Conservation (phyloP, 2,888 invertebrate species). For the Pterobdella sp. region DNA sequence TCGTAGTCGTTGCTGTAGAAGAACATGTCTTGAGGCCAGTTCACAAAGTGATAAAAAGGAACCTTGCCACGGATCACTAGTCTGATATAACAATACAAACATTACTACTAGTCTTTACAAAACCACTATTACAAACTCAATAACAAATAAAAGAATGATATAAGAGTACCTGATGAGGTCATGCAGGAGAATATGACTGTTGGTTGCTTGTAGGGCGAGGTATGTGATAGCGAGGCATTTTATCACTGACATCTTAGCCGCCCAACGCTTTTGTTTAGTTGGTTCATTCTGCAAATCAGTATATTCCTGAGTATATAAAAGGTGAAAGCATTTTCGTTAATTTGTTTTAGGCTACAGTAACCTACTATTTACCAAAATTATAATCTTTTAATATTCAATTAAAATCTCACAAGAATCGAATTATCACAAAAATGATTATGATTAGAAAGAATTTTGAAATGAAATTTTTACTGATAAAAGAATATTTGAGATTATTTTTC, state of each 20-base stretch:
- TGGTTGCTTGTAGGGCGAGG: slow-evolving; percentile 13
- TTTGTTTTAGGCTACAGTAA: too few relatives aligned
- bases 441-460: too few relatives aligned
- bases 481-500: too few relatives aligned
- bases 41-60: background rate
- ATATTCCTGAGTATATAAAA: background rate
- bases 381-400: too few relatives aligned
- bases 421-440: too few relatives aligned
- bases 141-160: background rate
- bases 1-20: background rate
- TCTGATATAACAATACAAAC: slow-evolving; percentile 1
- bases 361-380: too few relatives aligned
- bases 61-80: background rate
- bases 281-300: background rate
- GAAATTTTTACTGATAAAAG: too few relatives aligned
- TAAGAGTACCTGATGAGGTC: slow-evolving; percentile 25
- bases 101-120: background rate
- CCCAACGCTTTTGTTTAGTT: background rate
- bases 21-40: background rate
- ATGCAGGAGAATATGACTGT: slow-evolving; percentile 5
- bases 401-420: too few relatives aligned
- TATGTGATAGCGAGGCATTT: slow-evolving; percentile 5
- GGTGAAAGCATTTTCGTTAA: too few relatives aligned
- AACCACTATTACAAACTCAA: background rate
- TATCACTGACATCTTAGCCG: background rate